phyloP scores from a whole-genome alignment of 2,888 invertebrate genomes.

The Girardia tigrina region DNA sequence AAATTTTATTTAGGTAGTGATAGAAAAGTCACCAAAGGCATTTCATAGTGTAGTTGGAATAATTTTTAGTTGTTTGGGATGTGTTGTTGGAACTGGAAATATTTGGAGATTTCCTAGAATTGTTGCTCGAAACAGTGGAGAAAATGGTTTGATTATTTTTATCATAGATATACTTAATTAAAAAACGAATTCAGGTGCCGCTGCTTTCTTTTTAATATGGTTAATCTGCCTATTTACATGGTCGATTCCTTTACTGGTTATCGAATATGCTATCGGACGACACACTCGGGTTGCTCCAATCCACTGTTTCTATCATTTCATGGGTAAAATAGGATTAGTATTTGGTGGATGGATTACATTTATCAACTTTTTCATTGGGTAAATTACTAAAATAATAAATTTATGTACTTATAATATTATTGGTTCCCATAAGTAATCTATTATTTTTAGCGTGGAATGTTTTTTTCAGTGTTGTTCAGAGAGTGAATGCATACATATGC shows the following conservation, averaged over 20 bases:
- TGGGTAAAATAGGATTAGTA: conserved; percentile 42
- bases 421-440: no score
- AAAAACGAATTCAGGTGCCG: no score
- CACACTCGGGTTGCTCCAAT: conserved; percentile 43
- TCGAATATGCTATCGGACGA: conserved; percentile 45
- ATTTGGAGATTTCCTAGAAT: conserved; percentile 47
- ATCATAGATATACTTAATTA: no score
- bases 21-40: neutral
- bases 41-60: conserved; percentile 24
- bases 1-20: neutral
- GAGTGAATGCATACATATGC: no score
- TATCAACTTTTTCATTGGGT: conserved; percentile 43
- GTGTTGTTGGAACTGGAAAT: conserved; percentile 46
- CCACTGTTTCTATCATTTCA: conserved; percentile 41
- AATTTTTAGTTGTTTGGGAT: conserved; percentile 42
- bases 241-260: conserved; percentile 44
- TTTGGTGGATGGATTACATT: conserved; percentile 44
- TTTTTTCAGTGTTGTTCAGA: no score
- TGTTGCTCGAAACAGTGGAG: conserved; percentile 43
- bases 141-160: conserved; percentile 39
- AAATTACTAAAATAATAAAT: no score
- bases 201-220: conserved; percentile 44
- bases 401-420: no score
- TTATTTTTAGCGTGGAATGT: no score
- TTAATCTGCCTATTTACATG: conserved; percentile 43